phyloP scores from a whole-genome alignment of 2,797 vertebrate species.

The Pogoniulus pusillus region DNA sequence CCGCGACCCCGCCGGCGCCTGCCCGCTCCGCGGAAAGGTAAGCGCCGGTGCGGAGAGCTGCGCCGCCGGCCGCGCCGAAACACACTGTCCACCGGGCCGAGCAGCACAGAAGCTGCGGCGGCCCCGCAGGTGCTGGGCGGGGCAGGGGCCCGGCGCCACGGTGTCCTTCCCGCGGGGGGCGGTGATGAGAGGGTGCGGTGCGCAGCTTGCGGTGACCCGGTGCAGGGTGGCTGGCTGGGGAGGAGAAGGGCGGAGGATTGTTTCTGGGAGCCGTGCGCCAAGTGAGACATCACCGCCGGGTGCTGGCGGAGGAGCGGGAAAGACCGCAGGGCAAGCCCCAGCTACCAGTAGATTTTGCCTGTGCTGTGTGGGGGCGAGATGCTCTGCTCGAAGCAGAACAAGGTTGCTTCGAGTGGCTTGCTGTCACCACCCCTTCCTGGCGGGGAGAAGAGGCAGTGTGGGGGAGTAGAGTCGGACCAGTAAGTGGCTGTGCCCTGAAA shows the following conservation, averaged over 20 bases:
- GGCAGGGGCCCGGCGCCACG: no score
- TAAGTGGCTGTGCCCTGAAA: neutral
- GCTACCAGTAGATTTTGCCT: no score
- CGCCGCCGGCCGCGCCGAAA: no score
- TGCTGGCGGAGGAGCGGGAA: neutral
- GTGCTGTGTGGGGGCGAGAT: neutral
- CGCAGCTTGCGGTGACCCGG: no score
- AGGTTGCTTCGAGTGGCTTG: no score
- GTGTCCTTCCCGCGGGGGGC: no score
- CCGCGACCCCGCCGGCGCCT: constrained; percentile 66
- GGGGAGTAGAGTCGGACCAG: neutral
- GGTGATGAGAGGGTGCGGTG: no score
- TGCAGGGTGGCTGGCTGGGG: no score
- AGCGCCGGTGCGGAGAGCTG: neutral
- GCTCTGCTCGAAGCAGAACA: accelerated
- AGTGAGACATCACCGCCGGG: neutral
- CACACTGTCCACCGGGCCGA: no score
- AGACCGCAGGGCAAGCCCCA: accelerated
- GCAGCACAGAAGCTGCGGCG: no score
- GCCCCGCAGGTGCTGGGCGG: neutral
- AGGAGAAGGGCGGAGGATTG: accelerated
- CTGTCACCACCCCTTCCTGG: accelerated
- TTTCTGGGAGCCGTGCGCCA: no score
- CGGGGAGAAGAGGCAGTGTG: no score
- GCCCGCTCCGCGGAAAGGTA: constrained; percentile 62